Evolutionary conservation across 2,113 vertebrate species (phyloP).

Genomic region (Aegithalos caudatus): DNA sequence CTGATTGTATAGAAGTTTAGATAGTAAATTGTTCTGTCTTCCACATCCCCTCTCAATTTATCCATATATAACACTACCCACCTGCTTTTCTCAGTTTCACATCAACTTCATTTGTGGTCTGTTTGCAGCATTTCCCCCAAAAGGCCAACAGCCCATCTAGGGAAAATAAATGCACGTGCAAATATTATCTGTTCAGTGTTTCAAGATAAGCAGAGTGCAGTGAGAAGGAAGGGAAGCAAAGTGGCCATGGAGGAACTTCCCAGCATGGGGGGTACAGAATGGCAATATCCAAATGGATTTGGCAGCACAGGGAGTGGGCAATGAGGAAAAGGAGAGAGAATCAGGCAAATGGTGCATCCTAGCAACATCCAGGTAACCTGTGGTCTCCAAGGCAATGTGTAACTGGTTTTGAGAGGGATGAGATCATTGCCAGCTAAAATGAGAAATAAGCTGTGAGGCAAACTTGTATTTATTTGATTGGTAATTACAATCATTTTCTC

Average conservation of each 20-base stretch:
- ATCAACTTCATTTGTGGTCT: neutral
- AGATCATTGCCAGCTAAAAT: neutral
- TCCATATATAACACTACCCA: neutral
- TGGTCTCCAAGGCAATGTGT: conserved; percentile 27
- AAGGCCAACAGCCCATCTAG: neutral
- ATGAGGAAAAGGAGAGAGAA: neutral
- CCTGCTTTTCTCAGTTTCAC: neutral
- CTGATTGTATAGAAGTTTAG: neutral
- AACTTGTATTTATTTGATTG: neutral
- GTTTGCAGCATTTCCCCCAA: neutral
- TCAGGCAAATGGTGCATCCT: neutral
- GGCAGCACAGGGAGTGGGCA: neutral
- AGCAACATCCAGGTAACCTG: conserved; percentile 29
- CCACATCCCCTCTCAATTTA: neutral
- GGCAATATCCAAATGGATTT: neutral
- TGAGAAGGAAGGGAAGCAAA: neutral
- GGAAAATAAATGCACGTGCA: neutral
- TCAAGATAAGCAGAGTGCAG: neutral
- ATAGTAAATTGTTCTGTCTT: neutral
- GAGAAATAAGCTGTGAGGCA: neutral
- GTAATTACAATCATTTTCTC: neutral
- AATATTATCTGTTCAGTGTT: neutral
- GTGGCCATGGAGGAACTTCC: neutral
- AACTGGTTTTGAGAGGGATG: conserved; percentile 9
- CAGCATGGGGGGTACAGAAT: neutral